A percentile compares a stretch with the other conserved stretches of the same genome.
phyloP scores from a whole-genome alignment of 2,113 vertebrate genomes.

The Nothobranchius furzeri region DNA sequence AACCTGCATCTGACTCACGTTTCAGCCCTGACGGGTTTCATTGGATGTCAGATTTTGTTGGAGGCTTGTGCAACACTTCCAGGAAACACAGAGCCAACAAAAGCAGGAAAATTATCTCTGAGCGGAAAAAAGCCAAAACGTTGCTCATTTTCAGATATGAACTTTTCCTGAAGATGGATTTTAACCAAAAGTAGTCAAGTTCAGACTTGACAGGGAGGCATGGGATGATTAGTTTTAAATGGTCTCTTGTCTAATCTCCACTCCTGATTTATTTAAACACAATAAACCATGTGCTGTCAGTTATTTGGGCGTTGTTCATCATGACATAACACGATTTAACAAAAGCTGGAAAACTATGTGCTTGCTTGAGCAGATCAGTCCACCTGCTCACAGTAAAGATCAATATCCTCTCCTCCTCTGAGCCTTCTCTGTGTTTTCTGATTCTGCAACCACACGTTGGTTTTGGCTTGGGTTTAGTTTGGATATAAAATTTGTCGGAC shows the following conservation, averaged over 20 bases:
- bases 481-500: no score
- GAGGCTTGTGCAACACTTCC: slow-evolving; percentile 13
- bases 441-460: no score
- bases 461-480: no score
- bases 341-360: background rate
- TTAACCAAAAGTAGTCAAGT: background rate
- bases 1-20: slow-evolving; percentile 45
- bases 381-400: background rate
- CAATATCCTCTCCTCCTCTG: no score
- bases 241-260: background rate
- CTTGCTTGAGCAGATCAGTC: slow-evolving; percentile 14
- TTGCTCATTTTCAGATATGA: no score
- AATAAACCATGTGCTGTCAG: background rate
- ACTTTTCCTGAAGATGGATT: background rate
- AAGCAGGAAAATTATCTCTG: background rate
- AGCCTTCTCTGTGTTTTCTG: no score
- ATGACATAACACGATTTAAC: background rate
- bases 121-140: background rate
- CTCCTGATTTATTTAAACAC: background rate
- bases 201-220: no score
- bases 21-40: slow-evolving; percentile 4
- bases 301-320: background rate
- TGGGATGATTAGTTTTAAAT: background rate
- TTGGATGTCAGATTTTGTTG: background rate
- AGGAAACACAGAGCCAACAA: background rate